Conservation (phyloP, 1,140 invertebrate species). For the Drosophila pseudoananassae region DNA sequence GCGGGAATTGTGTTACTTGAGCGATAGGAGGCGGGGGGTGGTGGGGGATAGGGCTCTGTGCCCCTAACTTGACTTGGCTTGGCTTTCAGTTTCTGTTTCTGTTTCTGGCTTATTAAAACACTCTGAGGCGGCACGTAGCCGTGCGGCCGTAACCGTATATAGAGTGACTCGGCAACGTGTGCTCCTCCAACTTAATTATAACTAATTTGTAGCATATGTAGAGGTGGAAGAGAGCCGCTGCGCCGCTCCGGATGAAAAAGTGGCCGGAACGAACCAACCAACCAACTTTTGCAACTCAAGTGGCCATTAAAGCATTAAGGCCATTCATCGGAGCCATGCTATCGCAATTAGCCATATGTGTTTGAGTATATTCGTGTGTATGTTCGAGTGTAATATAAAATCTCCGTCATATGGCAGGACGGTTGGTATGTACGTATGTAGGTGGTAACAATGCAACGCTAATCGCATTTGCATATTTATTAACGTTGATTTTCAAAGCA, state of each 20-base stretch:
- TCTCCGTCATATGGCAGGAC: slow-evolving; percentile 24
- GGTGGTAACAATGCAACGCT: slow-evolving; percentile 44
- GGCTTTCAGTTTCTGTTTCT: slow-evolving; percentile 5
- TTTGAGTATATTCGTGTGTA: slow-evolving; percentile 7
- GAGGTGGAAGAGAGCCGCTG: neutral
- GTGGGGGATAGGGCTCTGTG: neutral
- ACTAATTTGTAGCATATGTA: slow-evolving; percentile 79
- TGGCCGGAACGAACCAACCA: slow-evolving; percentile 28
- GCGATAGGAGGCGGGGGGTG: neutral
- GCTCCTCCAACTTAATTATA: slow-evolving; percentile 74
- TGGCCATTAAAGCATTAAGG: slow-evolving; percentile 78
- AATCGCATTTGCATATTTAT: slow-evolving; percentile 81
- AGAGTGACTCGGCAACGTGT: slow-evolving; percentile 37
- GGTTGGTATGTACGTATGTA: slow-evolving; percentile 8
- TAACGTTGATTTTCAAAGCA: slow-evolving; percentile 68
- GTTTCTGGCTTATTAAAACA: slow-evolving; percentile 69
- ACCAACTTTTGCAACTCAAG: slow-evolving; percentile 71
- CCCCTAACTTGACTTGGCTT: neutral
- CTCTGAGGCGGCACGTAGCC: slow-evolving; percentile 64
- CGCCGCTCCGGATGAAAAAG: slow-evolving; percentile 4
- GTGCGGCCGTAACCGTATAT: slow-evolving; percentile 58
- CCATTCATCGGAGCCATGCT: slow-evolving; percentile 40
- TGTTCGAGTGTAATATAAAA: slow-evolving; percentile 5
- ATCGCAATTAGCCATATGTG: slow-evolving; percentile 62
- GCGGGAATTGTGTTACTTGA: slow-evolving; percentile 25